These are phyloP conservation scores for Papilio glaucus DNA, from an alignment of 1,140 invertebrate species.

Conservation along the genomic window DNA sequence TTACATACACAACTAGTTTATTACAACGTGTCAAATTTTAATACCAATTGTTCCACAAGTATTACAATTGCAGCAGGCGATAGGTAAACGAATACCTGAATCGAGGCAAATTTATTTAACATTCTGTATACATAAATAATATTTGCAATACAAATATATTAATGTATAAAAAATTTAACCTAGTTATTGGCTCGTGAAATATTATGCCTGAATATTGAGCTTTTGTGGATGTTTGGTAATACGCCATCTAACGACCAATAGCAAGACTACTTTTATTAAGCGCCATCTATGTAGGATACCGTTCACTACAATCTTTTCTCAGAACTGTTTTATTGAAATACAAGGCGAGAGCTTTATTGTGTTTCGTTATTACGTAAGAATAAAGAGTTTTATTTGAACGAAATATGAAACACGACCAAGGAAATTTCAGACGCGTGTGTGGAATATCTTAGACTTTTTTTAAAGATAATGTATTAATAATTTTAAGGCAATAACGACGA, in stretches of 20 bases:
- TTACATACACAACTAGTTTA: too few relatives aligned
- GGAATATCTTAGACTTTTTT: too few relatives aligned
- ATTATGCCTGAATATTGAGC: constrained; percentile 22
- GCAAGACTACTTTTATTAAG: constrained; percentile 37
- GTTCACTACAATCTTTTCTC: background rate
- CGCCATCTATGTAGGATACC: constrained; percentile 55
- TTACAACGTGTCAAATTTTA: too few relatives aligned
- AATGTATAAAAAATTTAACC: constrained; percentile 16
- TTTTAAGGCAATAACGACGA: too few relatives aligned
- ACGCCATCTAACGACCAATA: constrained; percentile 52
- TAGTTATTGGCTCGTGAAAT: background rate
- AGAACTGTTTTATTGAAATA: background rate
- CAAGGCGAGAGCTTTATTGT: background rate
- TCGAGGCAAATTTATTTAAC: background rate
- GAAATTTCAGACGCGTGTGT: background rate
- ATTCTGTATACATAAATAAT: constrained; percentile 4
- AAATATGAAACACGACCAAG: background rate
- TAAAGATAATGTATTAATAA: too few relatives aligned
- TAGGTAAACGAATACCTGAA: too few relatives aligned
- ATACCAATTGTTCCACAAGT: too few relatives aligned
- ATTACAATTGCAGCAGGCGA: too few relatives aligned
- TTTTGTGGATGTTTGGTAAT: constrained; percentile 11
- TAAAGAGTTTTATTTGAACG: too few relatives aligned
- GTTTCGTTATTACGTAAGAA: background rate
- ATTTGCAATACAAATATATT: constrained; percentile 2